These are phyloP conservation scores for Orius laevigatus DNA, from an alignment of 1,140 invertebrate species.

Conservation along the genomic window DNA sequence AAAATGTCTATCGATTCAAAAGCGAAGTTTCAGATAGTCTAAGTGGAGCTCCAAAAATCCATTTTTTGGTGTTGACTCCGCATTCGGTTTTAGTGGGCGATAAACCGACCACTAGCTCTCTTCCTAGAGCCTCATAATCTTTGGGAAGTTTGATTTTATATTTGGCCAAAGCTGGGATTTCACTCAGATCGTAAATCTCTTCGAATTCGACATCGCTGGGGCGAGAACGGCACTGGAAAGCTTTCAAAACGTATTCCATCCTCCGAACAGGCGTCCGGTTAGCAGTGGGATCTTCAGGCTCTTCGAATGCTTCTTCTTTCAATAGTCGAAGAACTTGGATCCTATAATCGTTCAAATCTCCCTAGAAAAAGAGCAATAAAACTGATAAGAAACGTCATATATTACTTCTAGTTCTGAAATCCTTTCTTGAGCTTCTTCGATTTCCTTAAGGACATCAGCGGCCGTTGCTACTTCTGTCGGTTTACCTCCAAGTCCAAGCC, in stretches of 20 bases:
- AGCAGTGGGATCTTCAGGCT: constrained; percentile 1
- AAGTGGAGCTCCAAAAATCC: too few relatives aligned
- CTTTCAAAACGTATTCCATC: constrained; percentile 8
- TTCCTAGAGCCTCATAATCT: too few relatives aligned
- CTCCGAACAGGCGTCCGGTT: not conserved
- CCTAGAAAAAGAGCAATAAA: too few relatives aligned
- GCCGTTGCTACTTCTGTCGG: constrained; percentile 3
- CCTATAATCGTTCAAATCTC: not conserved
- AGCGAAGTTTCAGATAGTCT: too few relatives aligned
- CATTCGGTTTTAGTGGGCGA: too few relatives aligned
- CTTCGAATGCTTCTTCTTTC: constrained; percentile 4
- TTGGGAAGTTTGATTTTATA: not conserved
- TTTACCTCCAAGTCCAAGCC: constrained; percentile 4
- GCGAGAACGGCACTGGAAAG: constrained; percentile 1
- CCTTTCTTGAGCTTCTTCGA: constrained; percentile 6
- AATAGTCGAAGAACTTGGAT: constrained; percentile 1
- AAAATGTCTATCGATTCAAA: too few relatives aligned
- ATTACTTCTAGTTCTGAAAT: constrained; percentile 1
- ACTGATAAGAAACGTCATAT: too few relatives aligned
- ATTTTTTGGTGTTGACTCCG: too few relatives aligned
- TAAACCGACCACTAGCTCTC: too few relatives aligned
- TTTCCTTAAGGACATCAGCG: constrained; percentile 4
- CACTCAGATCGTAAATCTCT: constrained; percentile 3
- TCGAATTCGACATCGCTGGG: not conserved
- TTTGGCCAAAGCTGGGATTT: constrained; percentile 1